Percentiles rank a stretch among this genome's conserved stretches.
phyloP scores from a whole-genome alignment of 2,888 invertebrate genomes.

The Sclerodermus sp. region DNA sequence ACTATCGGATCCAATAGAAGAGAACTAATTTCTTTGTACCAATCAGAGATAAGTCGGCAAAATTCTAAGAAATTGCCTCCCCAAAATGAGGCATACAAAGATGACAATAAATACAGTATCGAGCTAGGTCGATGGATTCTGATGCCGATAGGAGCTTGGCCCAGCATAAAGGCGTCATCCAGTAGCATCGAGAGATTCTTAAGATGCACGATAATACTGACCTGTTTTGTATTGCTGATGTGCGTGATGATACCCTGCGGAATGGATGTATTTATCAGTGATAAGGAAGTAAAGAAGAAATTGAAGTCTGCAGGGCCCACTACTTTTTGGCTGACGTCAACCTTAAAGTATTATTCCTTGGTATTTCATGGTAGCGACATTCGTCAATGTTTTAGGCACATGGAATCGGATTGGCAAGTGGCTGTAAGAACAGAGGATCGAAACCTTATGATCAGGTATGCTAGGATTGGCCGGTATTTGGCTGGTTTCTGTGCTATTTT shows the following conservation, averaged over 20 bases:
- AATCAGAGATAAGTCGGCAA: too few relatives aligned
- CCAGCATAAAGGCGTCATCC: too few relatives aligned
- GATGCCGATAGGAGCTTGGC: too few relatives aligned
- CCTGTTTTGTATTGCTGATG: too few relatives aligned
- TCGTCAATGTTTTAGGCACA: constrained; percentile 20
- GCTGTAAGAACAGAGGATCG: constrained; percentile 23
- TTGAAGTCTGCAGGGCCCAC: constrained; percentile 26
- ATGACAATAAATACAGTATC: too few relatives aligned
- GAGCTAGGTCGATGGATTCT: too few relatives aligned
- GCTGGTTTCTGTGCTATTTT: constrained; percentile 27
- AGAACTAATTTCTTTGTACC: too few relatives aligned
- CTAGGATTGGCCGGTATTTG: constrained; percentile 31
- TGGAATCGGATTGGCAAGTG: constrained; percentile 27
- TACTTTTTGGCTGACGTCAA: constrained; percentile 26
- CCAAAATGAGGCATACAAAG: too few relatives aligned
- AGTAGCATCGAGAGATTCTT: too few relatives aligned
- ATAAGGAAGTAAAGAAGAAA: constrained; percentile 20
- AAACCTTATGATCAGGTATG: constrained; percentile 37
- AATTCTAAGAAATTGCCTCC: too few relatives aligned
- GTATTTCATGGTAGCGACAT: constrained; percentile 13
- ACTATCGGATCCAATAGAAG: too few relatives aligned
- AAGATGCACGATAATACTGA: too few relatives aligned
- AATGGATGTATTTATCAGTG: constrained; percentile 21
- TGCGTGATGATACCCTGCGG: constrained; percentile 15
- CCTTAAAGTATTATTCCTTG: constrained; percentile 25